Evolutionary conservation across 2,113 vertebrate genomes (phyloP).

Genomic region (Neodontobutis hainanensis): DNA sequence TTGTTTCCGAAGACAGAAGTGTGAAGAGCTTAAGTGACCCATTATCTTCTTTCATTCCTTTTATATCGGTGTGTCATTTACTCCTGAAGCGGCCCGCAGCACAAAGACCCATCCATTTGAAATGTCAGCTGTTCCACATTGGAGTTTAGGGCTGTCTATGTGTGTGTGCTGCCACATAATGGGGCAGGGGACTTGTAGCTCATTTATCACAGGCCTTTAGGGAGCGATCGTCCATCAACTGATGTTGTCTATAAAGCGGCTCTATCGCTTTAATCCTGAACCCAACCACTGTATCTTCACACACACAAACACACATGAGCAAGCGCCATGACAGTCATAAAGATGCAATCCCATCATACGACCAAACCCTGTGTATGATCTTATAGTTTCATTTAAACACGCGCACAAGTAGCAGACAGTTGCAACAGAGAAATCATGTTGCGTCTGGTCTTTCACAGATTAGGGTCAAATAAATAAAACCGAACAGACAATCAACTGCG

Average conservation of each 20-base stretch:
- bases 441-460: slow-evolving; percentile 40
- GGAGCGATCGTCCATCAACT: slow-evolving; percentile 38
- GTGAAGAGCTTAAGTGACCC: neutral
- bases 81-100: slow-evolving; percentile 12
- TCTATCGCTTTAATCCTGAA: slow-evolving; percentile 40
- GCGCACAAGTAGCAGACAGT: neutral
- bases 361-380: slow-evolving; percentile 27
- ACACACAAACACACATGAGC: slow-evolving; percentile 17
- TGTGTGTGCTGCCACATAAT: slow-evolving; percentile 28
- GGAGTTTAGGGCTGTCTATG: neutral
- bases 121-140: slow-evolving; percentile 44
- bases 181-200: slow-evolving; percentile 27
- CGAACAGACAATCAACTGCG: neutral
- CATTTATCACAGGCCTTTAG: slow-evolving; percentile 44
- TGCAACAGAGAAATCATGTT: neutral
- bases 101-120: slow-evolving; percentile 57
- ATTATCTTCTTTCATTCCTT: slow-evolving; percentile 4
- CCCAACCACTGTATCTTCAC: neutral
- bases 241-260: slow-evolving; percentile 25
- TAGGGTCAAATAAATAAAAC: slow-evolving; percentile 46
- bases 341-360: slow-evolving; percentile 41
- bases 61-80: slow-evolving; percentile 26
- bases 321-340: slow-evolving; percentile 30
- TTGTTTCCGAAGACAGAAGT: neutral
- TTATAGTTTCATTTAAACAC: neutral